A percentile compares a stretch with the other conserved stretches of the same genome.
These are phyloP conservation scores for Hyaena hyaena DNA, from an alignment of 2,113 vertebrate genomes.

Conservation along the genomic window DNA sequence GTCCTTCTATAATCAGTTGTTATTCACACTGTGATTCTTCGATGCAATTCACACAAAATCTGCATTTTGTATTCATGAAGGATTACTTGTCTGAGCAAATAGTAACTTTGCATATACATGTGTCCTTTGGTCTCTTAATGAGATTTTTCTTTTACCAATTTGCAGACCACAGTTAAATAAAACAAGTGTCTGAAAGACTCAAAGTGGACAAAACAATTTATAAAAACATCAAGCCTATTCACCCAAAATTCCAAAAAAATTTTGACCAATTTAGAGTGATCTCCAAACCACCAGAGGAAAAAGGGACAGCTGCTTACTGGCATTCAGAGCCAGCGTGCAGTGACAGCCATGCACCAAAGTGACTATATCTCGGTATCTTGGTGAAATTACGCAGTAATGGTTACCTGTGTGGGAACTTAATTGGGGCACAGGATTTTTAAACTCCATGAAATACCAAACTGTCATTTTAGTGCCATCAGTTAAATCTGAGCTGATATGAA, in stretches of 20 bases:
- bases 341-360: too few species aligned
- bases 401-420: background rate
- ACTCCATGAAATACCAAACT: background rate
- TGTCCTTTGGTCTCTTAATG: slow-evolving; percentile 33
- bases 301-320: background rate
- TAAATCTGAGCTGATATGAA: background rate
- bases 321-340: background rate
- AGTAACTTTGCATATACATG: slow-evolving; percentile 20
- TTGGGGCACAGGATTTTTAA: background rate
- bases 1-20: background rate
- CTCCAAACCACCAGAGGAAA: background rate
- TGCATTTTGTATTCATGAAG: slow-evolving; percentile 42
- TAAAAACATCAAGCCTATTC: background rate
- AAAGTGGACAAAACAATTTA: slow-evolving; percentile 31
- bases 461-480: background rate
- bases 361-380: too few species aligned
- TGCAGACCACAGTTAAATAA: slow-evolving; percentile 14
- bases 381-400: background rate
- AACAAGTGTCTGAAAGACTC: slow-evolving; percentile 5
- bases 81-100: slow-evolving; percentile 53
- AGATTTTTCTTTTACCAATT: slow-evolving; percentile 47
- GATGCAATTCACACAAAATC: slow-evolving; percentile 39
- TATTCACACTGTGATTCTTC: slow-evolving; percentile 20
- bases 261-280: background rate
- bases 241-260: background rate